Evolutionary conservation across 1,140 invertebrate species (phyloP), one percentile per base, ranked within the genome.

Genomic region (Drosophila kanapiae): DNA sequence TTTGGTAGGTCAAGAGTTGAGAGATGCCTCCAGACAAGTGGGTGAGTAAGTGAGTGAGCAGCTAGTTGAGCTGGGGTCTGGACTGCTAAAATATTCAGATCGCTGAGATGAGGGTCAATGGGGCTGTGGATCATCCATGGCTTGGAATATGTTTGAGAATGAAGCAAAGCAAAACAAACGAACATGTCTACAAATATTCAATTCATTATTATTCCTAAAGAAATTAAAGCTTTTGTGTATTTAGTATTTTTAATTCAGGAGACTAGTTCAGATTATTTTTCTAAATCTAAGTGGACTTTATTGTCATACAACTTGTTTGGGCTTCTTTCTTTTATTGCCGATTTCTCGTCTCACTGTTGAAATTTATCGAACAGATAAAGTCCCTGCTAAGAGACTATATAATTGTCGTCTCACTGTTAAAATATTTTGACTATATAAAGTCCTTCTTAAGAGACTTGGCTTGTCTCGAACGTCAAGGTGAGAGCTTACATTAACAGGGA

Each of bases 1-100:
- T 11, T 49, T 37, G 69, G 43, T 72, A 23, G 53, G 69, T 72
- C 69, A 72, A 59, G 29, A 72, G 54, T 72, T 37, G n/a, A 31
- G n/a, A 40, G 67, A 72, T 37, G 35, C 3, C 11, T 29, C 8
- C 10, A 33, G 23, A 49, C 27, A 51, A 35, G 18, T 38, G 27
- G n/a, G 38, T 16, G 49, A 53, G 47, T 29, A 13, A 45, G 43
- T 23, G 5, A 23, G n/a, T 40, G 27, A 68, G 29, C 43, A 51
- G 49, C 49, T 53, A 10, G 10, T 42, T 43, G 27, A 53, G 33
- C 16, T 42, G 7, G 18, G 7, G 18, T 49, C 11, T 35, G 5
- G 18, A 63, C 33, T 31, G 49, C 18, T 71, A 9, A 71, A 48
- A 57, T 56, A 71, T 45, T 31, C 48, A 18, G 33, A 35, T 43